Percentiles rank a stretch among this genome's conserved stretches.
These are phyloP conservation scores for Ennomos erosarius DNA, from an alignment of 2,888 invertebrate species.

Conservation along the genomic window DNA sequence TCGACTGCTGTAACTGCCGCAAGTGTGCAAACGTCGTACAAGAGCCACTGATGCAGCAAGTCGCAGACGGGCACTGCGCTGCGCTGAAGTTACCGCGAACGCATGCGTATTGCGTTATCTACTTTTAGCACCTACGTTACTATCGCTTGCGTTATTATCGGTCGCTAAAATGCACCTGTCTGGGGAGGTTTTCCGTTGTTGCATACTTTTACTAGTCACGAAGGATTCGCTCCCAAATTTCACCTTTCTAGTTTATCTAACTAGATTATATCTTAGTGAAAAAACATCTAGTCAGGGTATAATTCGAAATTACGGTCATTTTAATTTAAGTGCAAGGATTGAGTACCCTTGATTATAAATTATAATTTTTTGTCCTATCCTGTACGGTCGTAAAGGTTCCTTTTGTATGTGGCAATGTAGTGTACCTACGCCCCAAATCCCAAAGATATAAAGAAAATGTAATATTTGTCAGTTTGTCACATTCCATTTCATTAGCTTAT, in stretches of 20 bases:
- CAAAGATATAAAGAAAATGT: conserved; percentile 7
- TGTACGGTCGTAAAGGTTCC: conserved; percentile 13
- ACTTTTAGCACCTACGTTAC: no score
- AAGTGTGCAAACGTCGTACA: no score
- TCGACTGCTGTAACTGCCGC: no score
- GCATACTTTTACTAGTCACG: conserved; percentile 48
- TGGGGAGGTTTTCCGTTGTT: conserved; percentile 3
- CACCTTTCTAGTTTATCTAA: conserved; percentile 37
- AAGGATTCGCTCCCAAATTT: conserved; percentile 52
- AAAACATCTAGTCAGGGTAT: conserved; percentile 45
- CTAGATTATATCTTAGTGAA: conserved; percentile 29
- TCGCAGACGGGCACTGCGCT: no score
- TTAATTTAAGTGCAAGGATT: conserved; percentile 3
- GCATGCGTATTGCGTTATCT: no score
- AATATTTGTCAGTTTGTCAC: background rate
- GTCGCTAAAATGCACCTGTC: no score
- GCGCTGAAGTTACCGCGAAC: no score
- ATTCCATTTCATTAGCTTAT: background rate
- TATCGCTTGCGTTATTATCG: no score
- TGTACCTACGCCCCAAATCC: conserved; percentile 31
- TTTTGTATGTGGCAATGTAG: conserved; percentile 24
- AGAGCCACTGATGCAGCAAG: no score
- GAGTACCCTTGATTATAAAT: no score
- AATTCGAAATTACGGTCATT: conserved; percentile 27
- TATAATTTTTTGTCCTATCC: no score